phyloP scores from a whole-genome alignment of 2,113 vertebrate species.

The Malurus melanocephalus region DNA sequence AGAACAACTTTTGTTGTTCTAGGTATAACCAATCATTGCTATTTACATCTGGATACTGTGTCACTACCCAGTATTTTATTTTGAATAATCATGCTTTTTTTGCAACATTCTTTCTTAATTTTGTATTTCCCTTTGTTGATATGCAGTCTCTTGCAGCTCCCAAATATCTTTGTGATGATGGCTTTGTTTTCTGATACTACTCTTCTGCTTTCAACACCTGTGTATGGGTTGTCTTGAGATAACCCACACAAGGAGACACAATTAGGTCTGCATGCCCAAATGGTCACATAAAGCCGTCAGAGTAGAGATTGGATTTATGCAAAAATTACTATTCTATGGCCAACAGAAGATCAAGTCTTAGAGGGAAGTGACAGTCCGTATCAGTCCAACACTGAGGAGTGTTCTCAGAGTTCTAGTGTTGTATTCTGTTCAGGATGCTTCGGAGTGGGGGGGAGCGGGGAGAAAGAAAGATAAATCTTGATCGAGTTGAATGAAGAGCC shows the following conservation, averaged over 20 bases:
- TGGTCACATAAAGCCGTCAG: neutral
- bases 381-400: neutral
- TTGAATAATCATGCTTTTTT: neutral
- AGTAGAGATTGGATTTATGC: neutral
- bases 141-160: neutral
- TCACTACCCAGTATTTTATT: neutral
- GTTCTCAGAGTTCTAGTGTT: neutral
- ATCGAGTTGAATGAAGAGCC: neutral
- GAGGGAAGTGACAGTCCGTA: neutral
- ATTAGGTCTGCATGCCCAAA: neutral
- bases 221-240: neutral
- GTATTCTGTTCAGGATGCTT: neutral
- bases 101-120: neutral
- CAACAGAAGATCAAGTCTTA: neutral
- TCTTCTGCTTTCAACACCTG: neutral
- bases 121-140: neutral
- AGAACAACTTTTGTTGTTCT: neutral
- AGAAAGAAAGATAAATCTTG: neutral
- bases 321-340: neutral
- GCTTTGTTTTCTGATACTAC: neutral
- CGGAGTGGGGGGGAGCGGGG: too few relatives aligned
- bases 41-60: neutral
- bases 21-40: neutral
- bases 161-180: neutral
- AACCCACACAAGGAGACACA: rapidly evolving